Evolutionary conservation across 53 echinoderm and acorn worm species (phyloP).

Genomic region (Pentamera pediparva): DNA sequence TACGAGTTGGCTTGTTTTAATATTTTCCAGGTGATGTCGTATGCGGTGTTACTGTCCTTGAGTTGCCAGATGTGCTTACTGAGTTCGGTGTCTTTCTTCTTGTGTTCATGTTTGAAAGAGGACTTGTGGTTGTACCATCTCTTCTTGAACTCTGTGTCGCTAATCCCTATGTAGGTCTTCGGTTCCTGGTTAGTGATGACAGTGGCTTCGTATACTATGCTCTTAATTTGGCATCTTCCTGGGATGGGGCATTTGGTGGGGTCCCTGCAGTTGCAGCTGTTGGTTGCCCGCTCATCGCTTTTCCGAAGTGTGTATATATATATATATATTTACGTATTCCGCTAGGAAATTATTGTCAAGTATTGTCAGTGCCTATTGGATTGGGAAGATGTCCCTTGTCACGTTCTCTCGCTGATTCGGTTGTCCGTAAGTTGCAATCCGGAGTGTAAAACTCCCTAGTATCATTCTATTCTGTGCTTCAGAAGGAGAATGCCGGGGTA

Average conservation of each 20-base stretch:
- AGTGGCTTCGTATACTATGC: not conserved
- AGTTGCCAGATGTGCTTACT: too few relatives aligned
- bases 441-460: too few relatives aligned
- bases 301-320: not conserved
- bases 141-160: not conserved
- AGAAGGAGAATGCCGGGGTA: too few relatives aligned
- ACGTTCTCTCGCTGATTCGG: too few relatives aligned
- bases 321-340: too few relatives aligned
- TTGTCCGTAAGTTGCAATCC: too few relatives aligned
- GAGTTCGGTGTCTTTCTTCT: not conserved
- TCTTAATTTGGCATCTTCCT: not conserved
- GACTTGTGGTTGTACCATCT: not conserved
- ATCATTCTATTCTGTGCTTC: too few relatives aligned
- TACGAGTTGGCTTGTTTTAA: not conserved
- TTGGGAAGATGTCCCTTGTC: too few relatives aligned
- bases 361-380: too few relatives aligned
- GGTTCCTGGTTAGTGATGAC: not conserved
- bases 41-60: not conserved
- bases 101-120: not conserved
- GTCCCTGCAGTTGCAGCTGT: not conserved
- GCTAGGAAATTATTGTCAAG: too few relatives aligned
- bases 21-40: not conserved
- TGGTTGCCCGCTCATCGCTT: not conserved
- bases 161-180: not conserved
- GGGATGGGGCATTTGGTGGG: not conserved